These are phyloP conservation scores for Knipowitschia caucasica DNA, from an alignment of 2,797 vertebrate species.

Conservation along the genomic window DNA sequence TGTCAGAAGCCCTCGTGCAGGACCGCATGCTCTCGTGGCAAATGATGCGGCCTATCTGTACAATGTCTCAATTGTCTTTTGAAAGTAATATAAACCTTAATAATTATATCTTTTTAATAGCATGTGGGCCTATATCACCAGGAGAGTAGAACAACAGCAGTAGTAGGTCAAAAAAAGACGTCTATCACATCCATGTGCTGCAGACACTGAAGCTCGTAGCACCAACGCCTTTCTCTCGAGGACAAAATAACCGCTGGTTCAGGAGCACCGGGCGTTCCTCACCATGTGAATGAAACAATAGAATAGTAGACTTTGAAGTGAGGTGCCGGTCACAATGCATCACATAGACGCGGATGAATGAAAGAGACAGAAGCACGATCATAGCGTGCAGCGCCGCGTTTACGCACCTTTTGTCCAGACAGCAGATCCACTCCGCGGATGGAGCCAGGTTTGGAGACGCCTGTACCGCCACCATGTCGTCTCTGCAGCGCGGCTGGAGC, in stretches of 20 bases:
- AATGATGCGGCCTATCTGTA: background rate
- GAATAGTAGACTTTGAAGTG: background rate
- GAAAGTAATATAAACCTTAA: conserved; percentile 14
- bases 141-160: conserved; percentile 30
- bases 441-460: conserved; percentile 80
- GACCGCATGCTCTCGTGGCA: background rate
- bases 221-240: conserved; percentile 64
- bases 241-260: conserved; percentile 4
- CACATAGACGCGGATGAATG: conserved; percentile 56
- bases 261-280: conserved; percentile 8
- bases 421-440: conserved; percentile 92
- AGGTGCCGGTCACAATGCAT: conserved; percentile 47
- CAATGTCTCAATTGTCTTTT: conserved; percentile 5
- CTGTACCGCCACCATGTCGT: conserved; percentile 89
- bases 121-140: no score
- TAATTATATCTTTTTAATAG: no score
- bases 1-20: background rate
- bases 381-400: conserved; percentile 7
- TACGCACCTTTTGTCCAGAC: conserved; percentile 92
- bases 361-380: conserved; percentile 20
- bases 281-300: background rate
- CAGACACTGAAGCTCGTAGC: conserved; percentile 52
- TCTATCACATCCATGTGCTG: conserved; percentile 37
- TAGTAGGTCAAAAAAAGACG: conserved; percentile 13
- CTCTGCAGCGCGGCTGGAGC: conserved; percentile 34